A percentile compares a stretch with the other conserved stretches of the same genome.
Conservation (phyloP, 2,113 vertebrate genomes). For the Phasianus colchicus region DNA sequence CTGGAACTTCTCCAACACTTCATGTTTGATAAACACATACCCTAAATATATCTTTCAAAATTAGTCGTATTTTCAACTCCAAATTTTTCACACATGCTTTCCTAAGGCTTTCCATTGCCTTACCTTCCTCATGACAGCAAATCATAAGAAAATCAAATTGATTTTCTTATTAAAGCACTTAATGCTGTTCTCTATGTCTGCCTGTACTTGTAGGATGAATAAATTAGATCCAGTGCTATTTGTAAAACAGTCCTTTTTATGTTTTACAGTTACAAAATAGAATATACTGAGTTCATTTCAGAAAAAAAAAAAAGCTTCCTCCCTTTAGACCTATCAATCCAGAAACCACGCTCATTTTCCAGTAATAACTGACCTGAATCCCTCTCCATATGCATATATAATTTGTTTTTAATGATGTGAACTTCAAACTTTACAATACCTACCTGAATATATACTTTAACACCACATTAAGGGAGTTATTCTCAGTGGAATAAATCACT, state of each 20-base stretch:
- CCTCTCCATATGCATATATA: accelerated
- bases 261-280: not conserved
- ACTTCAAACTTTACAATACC: not conserved
- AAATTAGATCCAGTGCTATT: not conserved
- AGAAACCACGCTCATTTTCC: not conserved
- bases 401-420: not conserved
- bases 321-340: not conserved
- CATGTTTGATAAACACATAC: not conserved
- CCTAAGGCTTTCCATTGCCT: not conserved
- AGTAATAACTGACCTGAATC: not conserved
- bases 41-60: not conserved
- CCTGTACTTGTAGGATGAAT: not conserved
- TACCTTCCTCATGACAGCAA: not conserved
- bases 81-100: not conserved
- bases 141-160: not conserved
- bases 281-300: not conserved
- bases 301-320: not conserved
- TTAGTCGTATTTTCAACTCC: not conserved
- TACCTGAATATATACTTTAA: not conserved
- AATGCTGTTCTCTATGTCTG: not conserved
- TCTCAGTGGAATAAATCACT: not conserved
- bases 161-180: not conserved
- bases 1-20: not conserved
- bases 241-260: not conserved
- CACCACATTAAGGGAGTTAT: accelerated